Evolutionary conservation across 1,140 invertebrate species (phyloP), one percentile per base, ranked within the genome.

Genomic region (Habropoda laboriosa): DNA sequence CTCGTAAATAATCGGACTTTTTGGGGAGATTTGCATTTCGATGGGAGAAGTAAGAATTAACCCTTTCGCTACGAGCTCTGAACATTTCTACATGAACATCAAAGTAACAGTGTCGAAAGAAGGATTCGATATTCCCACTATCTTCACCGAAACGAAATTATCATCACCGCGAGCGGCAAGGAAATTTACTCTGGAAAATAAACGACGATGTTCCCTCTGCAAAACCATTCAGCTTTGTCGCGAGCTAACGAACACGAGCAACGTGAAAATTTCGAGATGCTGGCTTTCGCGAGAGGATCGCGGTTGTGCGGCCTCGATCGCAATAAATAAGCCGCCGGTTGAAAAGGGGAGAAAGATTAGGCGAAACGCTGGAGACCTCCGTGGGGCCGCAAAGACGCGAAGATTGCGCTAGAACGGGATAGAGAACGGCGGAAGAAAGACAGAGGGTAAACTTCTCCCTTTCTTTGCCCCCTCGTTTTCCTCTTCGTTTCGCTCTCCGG

Each of bases 271-370:
- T 60, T 12, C 16, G n/a, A 38, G 40, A 57, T 27, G 71, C 27
- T 38, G 58, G 45, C n/a, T 72, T 30, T 49, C 42, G 57, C 55
- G 12, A 35, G 42, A 16, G 30, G 53, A 58, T 60, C 40, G 16
- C 30, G n/a, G n/a, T n/a, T n/a, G n/a, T n/a, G n/a, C n/a, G 13
- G 55, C 40, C 55, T 42, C 55, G 40, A 72, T 60, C 40, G 21
- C 55, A 38, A 73, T 73, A 73, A 73, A 73, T 73, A 63, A 63
- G 30, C 21, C n/a, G 4, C 55, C 18, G 57, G 30, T 63, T 35
- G 45, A 49, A 73, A 61, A 61, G 27, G 38, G 60, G 70, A n/a
- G 16, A 35, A 60, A 72, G 55, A 72, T 74, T 74, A 74, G 45
- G 45, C 3, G 45, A 40, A 51, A 21, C 40, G 1, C 42, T 27